phyloP scores from a whole-genome alignment of 2,888 invertebrate species.

The Pandemis corylana region DNA sequence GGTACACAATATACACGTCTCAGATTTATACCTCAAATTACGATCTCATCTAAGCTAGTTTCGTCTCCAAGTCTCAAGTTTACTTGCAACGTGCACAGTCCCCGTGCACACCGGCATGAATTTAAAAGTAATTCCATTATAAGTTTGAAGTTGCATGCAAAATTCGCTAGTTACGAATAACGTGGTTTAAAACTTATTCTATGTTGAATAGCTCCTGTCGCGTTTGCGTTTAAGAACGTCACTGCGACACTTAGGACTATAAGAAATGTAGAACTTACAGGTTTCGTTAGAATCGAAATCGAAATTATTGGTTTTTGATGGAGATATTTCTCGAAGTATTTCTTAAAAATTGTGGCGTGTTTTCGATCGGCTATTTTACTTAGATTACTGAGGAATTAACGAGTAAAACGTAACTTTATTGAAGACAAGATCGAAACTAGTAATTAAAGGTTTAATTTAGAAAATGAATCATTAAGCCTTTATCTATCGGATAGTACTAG shows the following conservation, averaged over 20 bases:
- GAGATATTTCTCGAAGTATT: not conserved
- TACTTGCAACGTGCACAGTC: slow-evolving; percentile 14
- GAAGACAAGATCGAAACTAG: too few relatives aligned
- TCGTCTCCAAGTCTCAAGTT: not conserved
- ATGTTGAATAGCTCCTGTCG: slow-evolving; percentile 13
- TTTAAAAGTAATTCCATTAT: slow-evolving; percentile 80
- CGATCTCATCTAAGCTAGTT: not conserved
- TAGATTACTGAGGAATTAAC: too few relatives aligned
- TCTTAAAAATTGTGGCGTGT: not conserved
- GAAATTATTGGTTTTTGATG: not conserved
- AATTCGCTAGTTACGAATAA: slow-evolving; percentile 71
- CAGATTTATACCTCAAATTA: slow-evolving; percentile 4
- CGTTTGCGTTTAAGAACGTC: not conserved
- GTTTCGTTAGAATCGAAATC: not conserved
- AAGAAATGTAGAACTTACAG: not conserved
- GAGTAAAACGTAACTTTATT: too few relatives aligned
- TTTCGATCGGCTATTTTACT: too few relatives aligned
- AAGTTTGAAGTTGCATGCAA: slow-evolving; percentile 66
- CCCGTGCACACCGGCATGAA: slow-evolving; percentile 55
- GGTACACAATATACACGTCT: not conserved
- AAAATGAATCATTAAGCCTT: too few relatives aligned
- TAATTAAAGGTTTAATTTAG: too few relatives aligned
- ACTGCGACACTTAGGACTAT: not conserved
- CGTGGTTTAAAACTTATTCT: slow-evolving; percentile 45
- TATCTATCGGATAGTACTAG: too few relatives aligned